Percentiles rank a stretch among this genome's conserved stretches.
Evolutionary conservation across 2,888 invertebrate genomes (phyloP).

Genomic region (Xestia ashworthii): DNA sequence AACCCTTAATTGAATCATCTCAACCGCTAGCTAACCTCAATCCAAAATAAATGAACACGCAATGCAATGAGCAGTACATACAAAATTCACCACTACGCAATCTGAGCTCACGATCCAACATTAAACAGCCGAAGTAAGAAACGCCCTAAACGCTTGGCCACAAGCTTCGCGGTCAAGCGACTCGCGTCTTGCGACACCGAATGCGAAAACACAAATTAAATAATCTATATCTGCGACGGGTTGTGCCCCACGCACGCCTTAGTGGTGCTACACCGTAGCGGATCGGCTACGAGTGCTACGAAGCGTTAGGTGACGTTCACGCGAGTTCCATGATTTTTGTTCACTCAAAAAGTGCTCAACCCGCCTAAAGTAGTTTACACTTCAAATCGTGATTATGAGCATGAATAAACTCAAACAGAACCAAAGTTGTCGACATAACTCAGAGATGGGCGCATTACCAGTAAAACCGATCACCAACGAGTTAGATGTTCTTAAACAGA

Average conservation of each 20-base stretch:
- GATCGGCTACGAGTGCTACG: too few relatives aligned
- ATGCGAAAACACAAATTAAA: background rate
- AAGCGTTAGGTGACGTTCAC: too few relatives aligned
- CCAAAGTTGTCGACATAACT: too few relatives aligned
- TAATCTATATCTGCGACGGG: too few relatives aligned
- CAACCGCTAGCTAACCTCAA: background rate
- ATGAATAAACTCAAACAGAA: background rate
- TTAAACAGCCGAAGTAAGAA: conserved; percentile 5
- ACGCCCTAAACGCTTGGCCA: background rate
- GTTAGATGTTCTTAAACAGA: background rate
- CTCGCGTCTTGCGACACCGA: background rate
- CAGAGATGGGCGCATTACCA: background rate
- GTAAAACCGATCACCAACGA: background rate
- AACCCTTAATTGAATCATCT: conserved; percentile 39
- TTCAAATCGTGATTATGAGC: background rate
- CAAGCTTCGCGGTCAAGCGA: background rate
- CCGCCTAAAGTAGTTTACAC: too few relatives aligned
- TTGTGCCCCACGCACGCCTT: too few relatives aligned
- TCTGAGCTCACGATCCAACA: conserved; percentile 22
- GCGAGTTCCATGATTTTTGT: too few relatives aligned
- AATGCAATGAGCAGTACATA: conserved; percentile 44
- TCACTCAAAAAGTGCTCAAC: too few relatives aligned
- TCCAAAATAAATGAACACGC: conserved; percentile 35
- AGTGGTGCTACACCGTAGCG: too few relatives aligned
- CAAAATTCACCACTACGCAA: conserved; percentile 50